Evolutionary conservation across 1,140 invertebrate genomes (phyloP).

Genomic region (Aphelenchoides fujianensis): DNA sequence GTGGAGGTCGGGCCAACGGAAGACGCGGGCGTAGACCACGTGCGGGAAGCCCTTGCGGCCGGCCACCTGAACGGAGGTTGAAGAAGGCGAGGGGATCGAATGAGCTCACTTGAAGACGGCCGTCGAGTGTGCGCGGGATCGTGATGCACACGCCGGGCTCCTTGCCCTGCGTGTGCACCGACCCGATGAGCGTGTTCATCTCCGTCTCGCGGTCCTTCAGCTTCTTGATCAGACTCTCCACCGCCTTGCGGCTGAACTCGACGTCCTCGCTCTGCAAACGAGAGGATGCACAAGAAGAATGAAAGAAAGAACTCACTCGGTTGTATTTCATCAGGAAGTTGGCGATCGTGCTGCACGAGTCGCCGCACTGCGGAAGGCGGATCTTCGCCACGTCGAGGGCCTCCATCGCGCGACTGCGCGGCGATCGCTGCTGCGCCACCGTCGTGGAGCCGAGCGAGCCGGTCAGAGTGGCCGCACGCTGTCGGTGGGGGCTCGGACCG

Average conservation of each 20-base stretch:
- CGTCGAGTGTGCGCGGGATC: slow-evolving; percentile 94
- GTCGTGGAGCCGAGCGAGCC: no score
- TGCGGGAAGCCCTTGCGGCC: slow-evolving; percentile 75
- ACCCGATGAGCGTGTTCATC: slow-evolving; percentile 71
- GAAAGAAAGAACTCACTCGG: no score
- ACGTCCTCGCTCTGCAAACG: slow-evolving; percentile 48
- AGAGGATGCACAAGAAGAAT: no score
- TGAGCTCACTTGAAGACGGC: slow-evolving; percentile 77
- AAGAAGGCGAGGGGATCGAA: not conserved
- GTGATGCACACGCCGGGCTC: slow-evolving; percentile 98
- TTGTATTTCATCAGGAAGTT: slow-evolving; percentile 38
- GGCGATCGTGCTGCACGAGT: slow-evolving; percentile 40
- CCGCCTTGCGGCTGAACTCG: slow-evolving; percentile 51
- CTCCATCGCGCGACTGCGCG: no score
- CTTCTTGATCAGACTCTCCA: slow-evolving; percentile 56
- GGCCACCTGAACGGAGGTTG: not conserved
- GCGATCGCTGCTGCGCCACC: no score
- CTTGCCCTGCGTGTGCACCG: slow-evolving; percentile 94
- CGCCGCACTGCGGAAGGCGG: slow-evolving; percentile 30
- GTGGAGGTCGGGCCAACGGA: slow-evolving; percentile 96
- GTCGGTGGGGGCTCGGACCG: no score
- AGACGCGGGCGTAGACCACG: slow-evolving; percentile 94
- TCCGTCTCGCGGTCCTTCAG: not conserved
- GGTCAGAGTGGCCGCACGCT: no score
- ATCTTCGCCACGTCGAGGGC: no score